Evolutionary conservation across 1,140 invertebrate species (phyloP).

Genomic region (Euura saliciscinereae): DNA sequence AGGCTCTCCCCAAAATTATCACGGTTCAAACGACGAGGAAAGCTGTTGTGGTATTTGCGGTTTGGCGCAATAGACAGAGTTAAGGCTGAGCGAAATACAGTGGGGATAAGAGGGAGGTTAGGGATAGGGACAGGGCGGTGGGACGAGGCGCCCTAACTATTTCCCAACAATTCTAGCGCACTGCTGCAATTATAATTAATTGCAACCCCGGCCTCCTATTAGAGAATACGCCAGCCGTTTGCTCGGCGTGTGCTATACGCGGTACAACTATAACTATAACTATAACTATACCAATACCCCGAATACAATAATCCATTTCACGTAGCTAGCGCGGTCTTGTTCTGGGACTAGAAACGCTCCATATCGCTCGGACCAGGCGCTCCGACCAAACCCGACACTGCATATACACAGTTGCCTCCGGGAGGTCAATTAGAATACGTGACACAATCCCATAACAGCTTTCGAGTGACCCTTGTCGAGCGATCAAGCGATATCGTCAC

Average conservation of each 20-base stretch:
- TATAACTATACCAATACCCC: background rate
- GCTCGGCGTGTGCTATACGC: background rate
- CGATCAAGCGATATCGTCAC: no score
- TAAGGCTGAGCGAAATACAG: background rate
- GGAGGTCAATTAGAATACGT: background rate
- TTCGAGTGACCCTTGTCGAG: no score
- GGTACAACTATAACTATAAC: background rate
- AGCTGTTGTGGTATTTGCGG: background rate
- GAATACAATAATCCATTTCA: constrained; percentile 6
- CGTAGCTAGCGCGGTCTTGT: background rate
- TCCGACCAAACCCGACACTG: background rate
- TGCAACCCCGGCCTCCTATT: constrained; percentile 25
- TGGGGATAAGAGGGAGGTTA: background rate
- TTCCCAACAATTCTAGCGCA: constrained; percentile 30
- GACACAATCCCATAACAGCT: no score
- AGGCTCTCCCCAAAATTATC: no score
- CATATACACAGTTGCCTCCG: background rate
- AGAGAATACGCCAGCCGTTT: constrained; percentile 3
- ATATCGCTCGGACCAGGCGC: background rate
- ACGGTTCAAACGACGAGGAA: background rate
- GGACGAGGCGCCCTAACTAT: background rate
- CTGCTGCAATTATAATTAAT: constrained; percentile 35
- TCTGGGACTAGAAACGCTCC: background rate
- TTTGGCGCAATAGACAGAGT: background rate
- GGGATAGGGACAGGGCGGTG: background rate